A percentile compares a stretch with the other conserved stretches of the same genome.
Conservation (phyloP, 2,113 vertebrate species). For the Ovis aries region ARS-UI_Ramb_v3.0 NC_056063.1:85260501-85261000, state of each 20-base stretch:
- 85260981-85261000: neutral
- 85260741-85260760: neutral
- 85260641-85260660: rapidly evolving
- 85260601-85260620: neutral
- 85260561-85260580: neutral
- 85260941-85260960: neutral
- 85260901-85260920: neutral
- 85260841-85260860: neutral
- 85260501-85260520: neutral
- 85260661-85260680: neutral
- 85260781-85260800: neutral
- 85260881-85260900: neutral
- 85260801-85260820: too few relatives aligned
- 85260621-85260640: neutral
- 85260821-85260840: neutral
- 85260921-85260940: neutral
- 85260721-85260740: rapidly evolving
- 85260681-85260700: neutral
- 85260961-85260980: neutral
- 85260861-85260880: neutral
- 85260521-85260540: neutral
- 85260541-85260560: neutral
- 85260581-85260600: too few relatives aligned
- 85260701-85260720: neutral
- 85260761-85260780: neutral